A percentile compares a stretch with the other conserved stretches of the same genome.
phyloP scores from a whole-genome alignment of 2,797 vertebrate genomes.

The Anabas testudineus region DNA sequence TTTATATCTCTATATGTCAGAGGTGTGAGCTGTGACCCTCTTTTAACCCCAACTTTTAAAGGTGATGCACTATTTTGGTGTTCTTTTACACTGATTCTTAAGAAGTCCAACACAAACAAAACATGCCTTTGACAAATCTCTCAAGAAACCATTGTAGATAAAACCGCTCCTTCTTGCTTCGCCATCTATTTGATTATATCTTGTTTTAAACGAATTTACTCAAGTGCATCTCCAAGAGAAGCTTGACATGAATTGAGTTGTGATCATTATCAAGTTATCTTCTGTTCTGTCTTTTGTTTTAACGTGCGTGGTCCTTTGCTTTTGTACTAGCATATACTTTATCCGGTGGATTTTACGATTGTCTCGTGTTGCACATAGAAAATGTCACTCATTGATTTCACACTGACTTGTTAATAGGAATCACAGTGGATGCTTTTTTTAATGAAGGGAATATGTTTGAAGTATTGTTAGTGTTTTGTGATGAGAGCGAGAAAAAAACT shows the following conservation, averaged over 20 bases:
- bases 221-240: conserved; percentile 61
- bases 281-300: conserved; percentile 40
- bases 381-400: conserved; percentile 70
- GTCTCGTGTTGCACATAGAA: conserved; percentile 78
- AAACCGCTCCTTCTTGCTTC: conserved; percentile 35
- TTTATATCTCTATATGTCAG: conserved; percentile 32
- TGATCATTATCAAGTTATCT: conserved; percentile 30
- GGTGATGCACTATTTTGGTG: conserved; percentile 59
- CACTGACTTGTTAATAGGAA: conserved; percentile 79
- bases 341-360: conserved; percentile 64
- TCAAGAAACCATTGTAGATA: conserved; percentile 21
- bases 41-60: conserved; percentile 43
- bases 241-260: conserved; percentile 50
- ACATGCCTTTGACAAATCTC: conserved; percentile 48
- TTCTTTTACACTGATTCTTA: conserved; percentile 39
- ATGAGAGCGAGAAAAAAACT: conserved; percentile 67
- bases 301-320: conserved; percentile 46
- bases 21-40: conserved; percentile 34
- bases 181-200: conserved; percentile 45
- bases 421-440: conserved; percentile 57
- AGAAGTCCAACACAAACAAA: conserved; percentile 59
- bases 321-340: conserved; percentile 62
- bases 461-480: conserved; percentile 61
- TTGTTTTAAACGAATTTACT: conserved; percentile 37
- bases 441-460: conserved; percentile 81